A percentile compares a stretch with the other conserved stretches of the same genome.
These are phyloP conservation scores for Malurus melanocephalus DNA, from an alignment of 2,113 vertebrate genomes.

Conservation along the genomic window DNA sequence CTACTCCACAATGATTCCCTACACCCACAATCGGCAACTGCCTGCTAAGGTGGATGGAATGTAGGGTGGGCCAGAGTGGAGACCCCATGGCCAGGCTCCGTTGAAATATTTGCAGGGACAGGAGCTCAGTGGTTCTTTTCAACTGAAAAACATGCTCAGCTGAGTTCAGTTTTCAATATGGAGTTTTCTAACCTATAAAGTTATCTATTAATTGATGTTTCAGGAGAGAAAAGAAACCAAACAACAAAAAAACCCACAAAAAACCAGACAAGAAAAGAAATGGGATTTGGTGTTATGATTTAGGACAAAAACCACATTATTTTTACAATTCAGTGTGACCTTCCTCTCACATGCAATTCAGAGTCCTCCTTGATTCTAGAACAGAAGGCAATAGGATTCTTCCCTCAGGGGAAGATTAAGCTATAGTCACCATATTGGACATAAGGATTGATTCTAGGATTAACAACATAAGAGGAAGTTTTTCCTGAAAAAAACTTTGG, in stretches of 20 bases:
- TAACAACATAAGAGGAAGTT: not conserved
- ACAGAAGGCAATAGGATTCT: not conserved
- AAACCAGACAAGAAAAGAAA: not conserved
- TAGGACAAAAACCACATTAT: not conserved
- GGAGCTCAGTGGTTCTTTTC: not conserved
- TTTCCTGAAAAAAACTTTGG: not conserved
- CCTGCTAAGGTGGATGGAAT: not conserved
- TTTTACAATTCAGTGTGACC: not conserved
- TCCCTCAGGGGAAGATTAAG: not conserved
- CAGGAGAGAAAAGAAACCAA: not conserved
- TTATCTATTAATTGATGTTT: not conserved
- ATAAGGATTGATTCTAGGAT: not conserved
- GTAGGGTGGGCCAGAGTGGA: not conserved
- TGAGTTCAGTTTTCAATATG: not conserved
- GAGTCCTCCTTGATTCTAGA: not conserved
- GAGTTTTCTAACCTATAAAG: not conserved
- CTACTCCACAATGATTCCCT: not conserved
- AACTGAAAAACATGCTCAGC: not conserved
- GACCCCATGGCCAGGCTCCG: not conserved
- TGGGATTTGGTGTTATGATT: rapidly evolving
- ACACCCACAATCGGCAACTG: not conserved
- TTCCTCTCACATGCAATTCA: not conserved
- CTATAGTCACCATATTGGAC: not conserved
- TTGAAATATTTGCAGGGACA: not conserved
- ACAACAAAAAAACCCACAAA: not conserved